Evolutionary conservation across 2,797 vertebrate species (phyloP), one percentile per base, ranked within the genome.

Genomic region (Bucorvus abyssinicus): DNA sequence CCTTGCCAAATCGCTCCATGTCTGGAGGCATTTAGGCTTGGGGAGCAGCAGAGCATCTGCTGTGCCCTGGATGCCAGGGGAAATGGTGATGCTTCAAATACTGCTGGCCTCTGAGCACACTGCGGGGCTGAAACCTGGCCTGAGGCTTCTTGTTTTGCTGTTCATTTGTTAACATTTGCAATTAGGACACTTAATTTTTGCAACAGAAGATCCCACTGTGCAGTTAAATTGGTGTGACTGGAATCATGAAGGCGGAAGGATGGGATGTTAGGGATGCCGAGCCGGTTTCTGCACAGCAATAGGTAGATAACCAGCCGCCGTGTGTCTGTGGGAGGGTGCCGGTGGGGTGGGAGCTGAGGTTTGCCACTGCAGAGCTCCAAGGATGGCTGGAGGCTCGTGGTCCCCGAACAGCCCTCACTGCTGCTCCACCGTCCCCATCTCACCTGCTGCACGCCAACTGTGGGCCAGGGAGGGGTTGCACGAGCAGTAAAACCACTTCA

Each of bases 141-240:
- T 23, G 23, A 53, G 24, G 79, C 65, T 74, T 59, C 77, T 82
- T 3, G 1, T 94, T 92, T 91, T 91, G 76, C 69, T 1, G 0
- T 80, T 88, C 59, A 50, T 71, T 84, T 74, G 42, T 92, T 79
- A 87, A 70, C 64, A 47, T 70, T 89, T 74, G 57, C 82, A 79
- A 42, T 89, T 92, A 92, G 52, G 57, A 55, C 57, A 10, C 74
- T 74, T 49, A 59, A 74, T 69, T 71, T 70, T 90, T 71, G 44
- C 23, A 4, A 3, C 36, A 47, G 59, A 61, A 74, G 63, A 80
- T 71, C 55, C 70, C 49, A 49, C 86, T 63, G 49, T 57, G 74
- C 49, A 30, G 49, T n/a, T 80, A 42, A 71, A 87, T 84, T 18
- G 44, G 21, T n/a, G 52, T 61, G 64, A 53, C 38, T 71, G 49